Percentiles rank a stretch among this genome's conserved stretches.
Conservation (phyloP, 2,113 vertebrate species). For the Actenoides hombroni region DNA sequence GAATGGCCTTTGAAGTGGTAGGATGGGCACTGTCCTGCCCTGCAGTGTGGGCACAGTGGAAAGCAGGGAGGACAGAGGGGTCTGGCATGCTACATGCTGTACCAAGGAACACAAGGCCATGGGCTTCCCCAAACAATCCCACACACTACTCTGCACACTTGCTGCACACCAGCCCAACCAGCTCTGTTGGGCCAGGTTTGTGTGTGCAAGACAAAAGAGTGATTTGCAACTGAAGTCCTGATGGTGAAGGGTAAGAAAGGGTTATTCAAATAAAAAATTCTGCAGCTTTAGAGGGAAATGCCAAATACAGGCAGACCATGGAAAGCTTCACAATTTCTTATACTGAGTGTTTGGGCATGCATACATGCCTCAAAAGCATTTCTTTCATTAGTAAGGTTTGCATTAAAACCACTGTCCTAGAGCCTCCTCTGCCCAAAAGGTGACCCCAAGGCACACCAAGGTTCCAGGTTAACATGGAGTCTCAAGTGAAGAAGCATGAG, state of each 20-base stretch:
- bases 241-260: background rate
- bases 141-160: rapidly evolving
- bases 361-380: background rate
- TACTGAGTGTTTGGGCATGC: background rate
- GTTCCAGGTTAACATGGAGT: background rate
- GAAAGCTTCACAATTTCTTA: background rate
- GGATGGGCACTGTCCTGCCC: background rate
- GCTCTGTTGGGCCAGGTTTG: background rate
- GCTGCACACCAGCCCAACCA: background rate
- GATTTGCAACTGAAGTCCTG: background rate
- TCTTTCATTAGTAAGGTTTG: background rate
- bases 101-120: background rate
- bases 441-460: background rate
- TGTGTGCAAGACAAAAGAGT: background rate
- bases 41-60: background rate
- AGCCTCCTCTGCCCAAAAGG: background rate
- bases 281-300: background rate
- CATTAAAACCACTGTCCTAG: background rate
- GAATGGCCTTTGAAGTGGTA: background rate
- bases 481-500: background rate
- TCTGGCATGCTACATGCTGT: rapidly evolving
- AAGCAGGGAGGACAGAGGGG: background rate
- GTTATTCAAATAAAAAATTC: background rate
- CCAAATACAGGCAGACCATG: background rate
- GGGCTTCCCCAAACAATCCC: background rate